Base-by-base conservation (phyloP, 2,797 vertebrate genomes). In the Ibycter americanus region DNA sequence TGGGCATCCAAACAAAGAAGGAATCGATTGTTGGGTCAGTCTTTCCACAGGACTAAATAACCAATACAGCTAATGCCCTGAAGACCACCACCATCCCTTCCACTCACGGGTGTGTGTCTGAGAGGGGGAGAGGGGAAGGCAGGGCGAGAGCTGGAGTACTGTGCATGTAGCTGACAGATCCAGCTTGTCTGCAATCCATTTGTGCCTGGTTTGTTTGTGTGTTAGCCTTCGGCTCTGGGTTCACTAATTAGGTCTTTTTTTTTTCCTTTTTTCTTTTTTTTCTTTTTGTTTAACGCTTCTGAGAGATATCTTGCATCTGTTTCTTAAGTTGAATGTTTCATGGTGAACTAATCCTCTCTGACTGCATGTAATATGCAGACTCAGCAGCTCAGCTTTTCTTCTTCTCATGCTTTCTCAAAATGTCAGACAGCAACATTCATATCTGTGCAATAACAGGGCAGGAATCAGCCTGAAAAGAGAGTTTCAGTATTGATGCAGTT, bases 381-480 rank as follows among this genome's bases (percentile, higher is more conserved):
- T 92, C 92, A 96, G 90, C 82, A 95, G 76, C 61, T 85, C 71
- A 83, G 68, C 58, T 92, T 91, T 77, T 93, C 67, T 77, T 85
- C 46, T 90, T 66, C 81, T 77, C 32, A 65, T 76, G 40, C 44
- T 87, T 90, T 83, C 31, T 62, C 84, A 58, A 84, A 91, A 93
- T 20, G 6, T 70, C 88, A 94, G 58, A 29, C 34, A 79, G 77
- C 51, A 82, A 25, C 66, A 27, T 59, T 89, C 36, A 47, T 31
- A 88, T 58, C 63, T 59, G 42, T 89, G 70, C n/a, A 73, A 46
- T 49, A 52, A 58, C 73, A 55, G 47, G 27, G 15, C 71, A 90
- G n/a, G 32, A 87, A 84, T 80, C 44, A 84, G 55, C 32, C 47
- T 90, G 63, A 90, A 51, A 91, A 90, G 58, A 78, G 21, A 67